These are phyloP conservation scores for Chymomyza fuscimana DNA, from an alignment of 2,888 invertebrate genomes.

Conservation along the genomic window DNA sequence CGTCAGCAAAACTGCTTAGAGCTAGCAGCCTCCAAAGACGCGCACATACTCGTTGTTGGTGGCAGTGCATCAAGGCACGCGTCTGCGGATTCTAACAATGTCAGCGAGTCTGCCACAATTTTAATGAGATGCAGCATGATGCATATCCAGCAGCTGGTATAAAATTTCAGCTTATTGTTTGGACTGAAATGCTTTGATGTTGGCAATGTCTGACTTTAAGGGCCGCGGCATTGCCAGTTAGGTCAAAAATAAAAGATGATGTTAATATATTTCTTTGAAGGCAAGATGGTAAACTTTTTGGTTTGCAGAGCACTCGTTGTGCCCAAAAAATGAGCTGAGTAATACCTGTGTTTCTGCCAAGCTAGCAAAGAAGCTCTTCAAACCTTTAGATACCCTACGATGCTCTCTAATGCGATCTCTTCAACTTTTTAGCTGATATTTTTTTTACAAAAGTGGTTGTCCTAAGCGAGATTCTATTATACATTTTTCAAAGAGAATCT, in stretches of 20 bases:
- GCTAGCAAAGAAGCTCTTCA: too few relatives aligned
- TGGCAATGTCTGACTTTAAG: neutral
- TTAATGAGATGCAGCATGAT: conserved; percentile 60
- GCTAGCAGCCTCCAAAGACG: conserved; percentile 20
- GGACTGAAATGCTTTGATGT: neutral
- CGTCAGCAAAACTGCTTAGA: conserved; percentile 57
- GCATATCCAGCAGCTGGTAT: neutral
- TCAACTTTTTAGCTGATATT: too few relatives aligned
- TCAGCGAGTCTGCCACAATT: conserved; percentile 54
- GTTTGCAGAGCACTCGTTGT: too few relatives aligned
- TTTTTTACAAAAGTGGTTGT: too few relatives aligned
- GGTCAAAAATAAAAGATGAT: neutral
- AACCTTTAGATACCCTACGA: too few relatives aligned
- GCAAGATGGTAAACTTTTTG: too few relatives aligned
- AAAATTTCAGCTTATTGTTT: conserved; percentile 2
- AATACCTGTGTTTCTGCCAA: too few relatives aligned
- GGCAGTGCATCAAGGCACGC: conserved; percentile 26
- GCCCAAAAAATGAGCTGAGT: too few relatives aligned
- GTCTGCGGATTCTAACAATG: conserved; percentile 38
- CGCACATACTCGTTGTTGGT: conserved; percentile 6
- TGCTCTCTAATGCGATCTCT: too few relatives aligned
- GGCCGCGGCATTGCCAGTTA: neutral
- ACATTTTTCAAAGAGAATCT: too few relatives aligned
- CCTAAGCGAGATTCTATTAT: too few relatives aligned
- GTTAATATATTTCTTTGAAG: too few relatives aligned